Conservation (phyloP, 2,888 invertebrate species). For the Dryobota labecula region DNA sequence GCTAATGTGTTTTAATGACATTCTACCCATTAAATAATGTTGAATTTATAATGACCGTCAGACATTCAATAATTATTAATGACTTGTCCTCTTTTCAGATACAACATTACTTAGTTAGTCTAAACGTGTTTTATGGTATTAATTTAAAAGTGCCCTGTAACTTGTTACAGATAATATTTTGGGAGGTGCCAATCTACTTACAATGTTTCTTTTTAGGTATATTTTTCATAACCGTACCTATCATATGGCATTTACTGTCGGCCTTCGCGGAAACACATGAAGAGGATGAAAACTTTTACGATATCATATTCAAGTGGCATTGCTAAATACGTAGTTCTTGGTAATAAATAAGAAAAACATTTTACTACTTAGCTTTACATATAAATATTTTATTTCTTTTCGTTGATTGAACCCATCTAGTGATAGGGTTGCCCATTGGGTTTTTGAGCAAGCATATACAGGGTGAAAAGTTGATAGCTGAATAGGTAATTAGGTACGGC, state of each 20-base stretch:
- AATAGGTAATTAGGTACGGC: no score
- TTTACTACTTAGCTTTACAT: constrained; percentile 41
- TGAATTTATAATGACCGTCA: constrained; percentile 40
- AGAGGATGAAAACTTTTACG: constrained; percentile 54
- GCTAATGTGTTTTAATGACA: constrained; percentile 39
- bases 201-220: constrained; percentile 61
- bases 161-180: constrained; percentile 63
- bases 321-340: constrained; percentile 46
- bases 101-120: constrained; percentile 47
- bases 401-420: constrained; percentile 34
- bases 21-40: constrained; percentile 31
- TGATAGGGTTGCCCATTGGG: not conserved
- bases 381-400: constrained; percentile 42
- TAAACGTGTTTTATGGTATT: constrained; percentile 43
- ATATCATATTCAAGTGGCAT: constrained; percentile 48
- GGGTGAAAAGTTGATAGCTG: no score
- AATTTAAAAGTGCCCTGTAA: constrained; percentile 55
- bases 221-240: constrained; percentile 55
- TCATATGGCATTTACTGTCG: constrained; percentile 44
- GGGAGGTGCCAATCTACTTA: constrained; percentile 57
- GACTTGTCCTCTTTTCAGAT: constrained; percentile 61
- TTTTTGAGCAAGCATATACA: no score
- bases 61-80: constrained; percentile 46
- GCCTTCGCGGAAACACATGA: constrained; percentile 51
- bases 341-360: constrained; percentile 44